phyloP scores from a whole-genome alignment of 2,113 vertebrate species.

The Paedocypris sp. region DNA sequence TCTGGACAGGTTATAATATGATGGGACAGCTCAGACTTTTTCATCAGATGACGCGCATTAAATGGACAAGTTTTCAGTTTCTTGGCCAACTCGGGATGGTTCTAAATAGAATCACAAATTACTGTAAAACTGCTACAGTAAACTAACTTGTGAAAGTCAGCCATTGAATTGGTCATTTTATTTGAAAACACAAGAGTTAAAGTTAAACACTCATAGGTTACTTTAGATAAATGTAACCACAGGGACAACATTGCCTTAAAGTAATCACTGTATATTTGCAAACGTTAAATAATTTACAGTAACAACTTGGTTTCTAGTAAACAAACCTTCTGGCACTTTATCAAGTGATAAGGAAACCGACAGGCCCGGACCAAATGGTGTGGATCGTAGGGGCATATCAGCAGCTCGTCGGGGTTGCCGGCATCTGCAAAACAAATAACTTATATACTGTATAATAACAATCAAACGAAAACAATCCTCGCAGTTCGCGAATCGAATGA shows the following conservation, averaged over 20 bases:
- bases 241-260: no score
- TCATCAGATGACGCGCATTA: slow-evolving; percentile 69
- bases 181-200: no score
- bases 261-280: no score
- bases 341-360: slow-evolving; percentile 82
- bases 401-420: slow-evolving; percentile 69
- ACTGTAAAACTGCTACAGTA: no score
- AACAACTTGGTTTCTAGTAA: background rate
- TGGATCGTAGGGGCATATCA: slow-evolving; percentile 77
- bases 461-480: no score
- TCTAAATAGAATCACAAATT: slow-evolving; percentile 42
- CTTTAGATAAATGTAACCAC: no score
- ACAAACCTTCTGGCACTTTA: slow-evolving; percentile 82
- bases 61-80: slow-evolving; percentile 66
- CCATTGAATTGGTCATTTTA: no score
- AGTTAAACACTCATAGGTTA: no score
- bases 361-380: slow-evolving; percentile 72
- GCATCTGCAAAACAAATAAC: slow-evolving; percentile 8
- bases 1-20: slow-evolving; percentile 58
- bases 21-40: slow-evolving; percentile 46
- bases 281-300: background rate
- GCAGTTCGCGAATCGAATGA: no score
- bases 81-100: slow-evolving; percentile 59
- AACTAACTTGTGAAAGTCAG: no score
- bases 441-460: background rate